Evolutionary conservation across 2,797 vertebrate species (phyloP).

Genomic region (Sternotherus odoratus): DNA sequence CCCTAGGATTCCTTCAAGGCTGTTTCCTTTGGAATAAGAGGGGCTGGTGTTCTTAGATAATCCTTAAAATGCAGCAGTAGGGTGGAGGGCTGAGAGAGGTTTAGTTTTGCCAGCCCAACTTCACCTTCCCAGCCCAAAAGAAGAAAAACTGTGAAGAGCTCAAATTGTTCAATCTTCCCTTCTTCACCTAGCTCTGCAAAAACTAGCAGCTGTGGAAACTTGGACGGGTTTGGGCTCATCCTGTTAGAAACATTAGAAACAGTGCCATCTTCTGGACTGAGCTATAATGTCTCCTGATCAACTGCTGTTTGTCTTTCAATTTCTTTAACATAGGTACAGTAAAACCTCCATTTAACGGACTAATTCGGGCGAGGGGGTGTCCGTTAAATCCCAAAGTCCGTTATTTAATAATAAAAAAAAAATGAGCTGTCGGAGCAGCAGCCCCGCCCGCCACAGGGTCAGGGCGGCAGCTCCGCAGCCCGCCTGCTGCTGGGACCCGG

Average conservation of each 20-base stretch:
- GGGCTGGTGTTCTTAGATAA: background rate
- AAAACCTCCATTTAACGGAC: too few relatives aligned
- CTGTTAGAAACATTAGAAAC: background rate
- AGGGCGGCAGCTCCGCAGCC: too few relatives aligned
- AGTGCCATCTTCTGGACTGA: background rate
- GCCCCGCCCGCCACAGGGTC: too few relatives aligned
- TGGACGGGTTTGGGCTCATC: background rate
- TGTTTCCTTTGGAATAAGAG: background rate
- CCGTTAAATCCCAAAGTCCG: too few relatives aligned
- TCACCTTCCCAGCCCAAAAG: background rate
- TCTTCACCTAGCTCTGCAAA: background rate
- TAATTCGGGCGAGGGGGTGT: too few relatives aligned
- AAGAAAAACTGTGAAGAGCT: background rate
- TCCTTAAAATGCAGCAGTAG: background rate
- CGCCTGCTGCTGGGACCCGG: too few relatives aligned
- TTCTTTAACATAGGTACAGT: background rate
- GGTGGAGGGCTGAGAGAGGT: background rate
- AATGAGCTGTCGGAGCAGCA: too few relatives aligned
- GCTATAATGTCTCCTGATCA: background rate
- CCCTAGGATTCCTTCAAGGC: background rate
- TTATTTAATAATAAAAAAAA: too few relatives aligned
- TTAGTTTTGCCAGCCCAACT: background rate
- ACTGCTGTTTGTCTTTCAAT: background rate
- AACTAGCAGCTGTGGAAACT: background rate
- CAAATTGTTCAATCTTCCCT: background rate